These are phyloP conservation scores for Arenaria interpres DNA, from an alignment of 2,113 vertebrate species.

Conservation along the genomic window DNA sequence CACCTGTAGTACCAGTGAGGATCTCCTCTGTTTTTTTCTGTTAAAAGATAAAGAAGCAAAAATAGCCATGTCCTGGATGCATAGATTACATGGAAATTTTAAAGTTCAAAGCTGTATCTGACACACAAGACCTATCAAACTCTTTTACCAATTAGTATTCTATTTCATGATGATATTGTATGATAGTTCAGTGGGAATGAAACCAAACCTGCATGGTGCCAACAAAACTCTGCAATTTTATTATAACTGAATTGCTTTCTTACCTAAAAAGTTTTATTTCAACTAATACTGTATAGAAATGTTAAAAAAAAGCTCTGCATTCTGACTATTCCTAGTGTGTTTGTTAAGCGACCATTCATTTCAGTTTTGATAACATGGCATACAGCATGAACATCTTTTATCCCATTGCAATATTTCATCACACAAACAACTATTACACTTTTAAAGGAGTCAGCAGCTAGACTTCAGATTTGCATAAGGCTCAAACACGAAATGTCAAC, in stretches of 20 bases:
- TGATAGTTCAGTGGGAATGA: neutral
- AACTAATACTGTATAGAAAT: neutral
- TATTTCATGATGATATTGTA: neutral
- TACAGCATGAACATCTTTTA: neutral
- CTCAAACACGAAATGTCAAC: constrained; percentile 49
- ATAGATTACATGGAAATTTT: neutral
- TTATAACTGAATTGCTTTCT: neutral
- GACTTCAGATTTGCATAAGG: constrained; percentile 1
- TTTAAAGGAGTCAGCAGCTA: constrained; percentile 21
- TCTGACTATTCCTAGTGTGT: neutral
- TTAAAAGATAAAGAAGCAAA: neutral
- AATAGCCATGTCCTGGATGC: neutral
- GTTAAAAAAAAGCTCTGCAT: neutral
- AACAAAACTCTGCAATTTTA: neutral
- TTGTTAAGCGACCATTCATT: neutral
- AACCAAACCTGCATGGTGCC: neutral
- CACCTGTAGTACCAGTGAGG: neutral
- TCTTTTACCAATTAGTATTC: neutral
- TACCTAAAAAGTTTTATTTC: neutral
- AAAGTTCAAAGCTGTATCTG: neutral
- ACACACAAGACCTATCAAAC: neutral
- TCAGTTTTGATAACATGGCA: neutral
- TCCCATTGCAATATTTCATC: neutral
- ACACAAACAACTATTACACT: neutral
- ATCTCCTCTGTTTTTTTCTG: neutral